Evolutionary conservation across 1,140 invertebrate genomes (phyloP).

Genomic region (Hycleus phaleratus): DNA sequence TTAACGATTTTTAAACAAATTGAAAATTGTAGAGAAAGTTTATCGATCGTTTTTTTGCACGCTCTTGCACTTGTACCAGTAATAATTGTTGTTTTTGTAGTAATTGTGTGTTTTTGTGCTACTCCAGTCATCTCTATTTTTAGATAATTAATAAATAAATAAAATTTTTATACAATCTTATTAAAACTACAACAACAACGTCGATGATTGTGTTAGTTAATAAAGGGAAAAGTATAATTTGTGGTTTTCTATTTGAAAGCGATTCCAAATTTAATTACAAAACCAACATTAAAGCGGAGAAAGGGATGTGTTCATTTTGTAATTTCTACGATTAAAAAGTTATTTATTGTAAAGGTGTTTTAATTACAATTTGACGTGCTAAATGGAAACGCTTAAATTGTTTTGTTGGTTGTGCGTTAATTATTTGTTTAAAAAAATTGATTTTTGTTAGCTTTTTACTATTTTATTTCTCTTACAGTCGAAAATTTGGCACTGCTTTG

Average conservation of each 20-base stretch:
- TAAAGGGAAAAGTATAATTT: not conserved
- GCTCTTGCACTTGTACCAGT: not conserved
- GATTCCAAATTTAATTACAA: not conserved
- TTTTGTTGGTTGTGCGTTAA: not conserved
- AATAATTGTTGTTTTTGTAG: not conserved
- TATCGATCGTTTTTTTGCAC: not conserved
- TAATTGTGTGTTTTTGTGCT: too few species aligned
- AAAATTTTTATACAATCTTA: not conserved
- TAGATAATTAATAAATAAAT: too few species aligned
- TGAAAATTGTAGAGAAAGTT: not conserved
- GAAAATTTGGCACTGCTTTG: constrained; percentile 2
- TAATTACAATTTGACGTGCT: not conserved
- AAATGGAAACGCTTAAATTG: not conserved
- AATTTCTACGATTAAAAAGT: not conserved
- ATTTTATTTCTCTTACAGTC: too few species aligned
- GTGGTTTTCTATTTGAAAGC: constrained; percentile 17
- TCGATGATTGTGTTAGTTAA: too few species aligned
- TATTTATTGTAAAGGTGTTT: not conserved
- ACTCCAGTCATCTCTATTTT: too few species aligned
- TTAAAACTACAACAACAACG: not conserved
- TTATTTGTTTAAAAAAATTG: not conserved
- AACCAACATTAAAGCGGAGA: not conserved
- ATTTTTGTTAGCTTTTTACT: too few species aligned
- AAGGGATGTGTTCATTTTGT: constrained; percentile 8
- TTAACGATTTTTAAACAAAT: not conserved